phyloP scores from a whole-genome alignment of 1,140 invertebrate species.

The Lithobius niger region DNA sequence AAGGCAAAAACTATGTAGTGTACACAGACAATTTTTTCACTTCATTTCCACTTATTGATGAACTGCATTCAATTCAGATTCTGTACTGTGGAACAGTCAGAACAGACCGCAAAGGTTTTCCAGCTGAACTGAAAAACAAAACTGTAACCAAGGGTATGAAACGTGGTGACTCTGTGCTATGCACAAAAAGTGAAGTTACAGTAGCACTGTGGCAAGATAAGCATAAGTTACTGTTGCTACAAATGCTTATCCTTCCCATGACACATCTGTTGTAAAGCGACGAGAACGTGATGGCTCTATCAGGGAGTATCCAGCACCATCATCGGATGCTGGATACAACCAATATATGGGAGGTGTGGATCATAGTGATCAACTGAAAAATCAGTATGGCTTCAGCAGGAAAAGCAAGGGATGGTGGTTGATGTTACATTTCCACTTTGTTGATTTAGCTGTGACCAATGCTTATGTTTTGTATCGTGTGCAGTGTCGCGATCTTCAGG shows the following conservation, averaged over 20 bases:
- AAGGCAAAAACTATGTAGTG: conserved; percentile 21
- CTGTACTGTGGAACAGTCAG: conserved; percentile 29
- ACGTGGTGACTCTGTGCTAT: conserved; percentile 9
- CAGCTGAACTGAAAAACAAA: conserved; percentile 16
- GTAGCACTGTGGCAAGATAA: too few relatives aligned
- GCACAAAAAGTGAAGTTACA: conserved; percentile 31
- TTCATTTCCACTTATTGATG: conserved; percentile 24
- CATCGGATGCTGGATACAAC: conserved; percentile 21
- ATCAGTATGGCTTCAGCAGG: conserved; percentile 25
- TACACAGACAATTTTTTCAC: conserved; percentile 35
- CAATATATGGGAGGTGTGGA: conserved; percentile 25
- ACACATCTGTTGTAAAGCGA: conserved; percentile 11
- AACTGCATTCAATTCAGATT: conserved; percentile 25
- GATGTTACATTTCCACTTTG: conserved; percentile 26
- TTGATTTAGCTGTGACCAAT: conserved; percentile 24
- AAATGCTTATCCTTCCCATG: conserved; percentile 27
- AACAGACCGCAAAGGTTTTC: conserved; percentile 20
- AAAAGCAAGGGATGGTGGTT: conserved; percentile 31
- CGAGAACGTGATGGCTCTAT: conserved; percentile 11
- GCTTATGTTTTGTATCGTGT: conserved; percentile 22
- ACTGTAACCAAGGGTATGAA: conserved; percentile 17
- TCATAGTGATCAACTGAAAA: conserved; percentile 28
- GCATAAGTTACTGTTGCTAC: conserved; percentile 28
- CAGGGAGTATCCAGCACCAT: conserved; percentile 13
- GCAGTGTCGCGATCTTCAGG: too few relatives aligned